These are phyloP conservation scores for Mesaphorura yosii DNA, from an alignment of 1,140 invertebrate species.

Conservation along the genomic window DNA sequence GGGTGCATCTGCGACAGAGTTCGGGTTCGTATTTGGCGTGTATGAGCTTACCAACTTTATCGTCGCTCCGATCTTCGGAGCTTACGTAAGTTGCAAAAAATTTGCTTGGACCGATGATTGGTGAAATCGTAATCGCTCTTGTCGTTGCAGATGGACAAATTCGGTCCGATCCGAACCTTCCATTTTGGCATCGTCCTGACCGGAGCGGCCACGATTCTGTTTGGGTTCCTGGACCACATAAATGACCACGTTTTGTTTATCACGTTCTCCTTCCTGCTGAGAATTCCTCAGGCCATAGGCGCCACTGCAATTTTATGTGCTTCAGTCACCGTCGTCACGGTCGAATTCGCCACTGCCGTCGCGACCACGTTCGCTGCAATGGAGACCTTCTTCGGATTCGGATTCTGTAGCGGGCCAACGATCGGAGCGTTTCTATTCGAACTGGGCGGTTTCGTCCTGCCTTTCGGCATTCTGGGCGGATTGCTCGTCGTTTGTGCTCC, in stretches of 20 bases:
- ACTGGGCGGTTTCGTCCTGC: constrained; percentile 47
- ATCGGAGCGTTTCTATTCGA: constrained; percentile 44
- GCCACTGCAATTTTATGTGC: constrained; percentile 77
- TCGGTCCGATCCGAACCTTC: constrained; percentile 75
- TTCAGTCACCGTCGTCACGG: constrained; percentile 82
- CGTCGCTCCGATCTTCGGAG: constrained; percentile 75
- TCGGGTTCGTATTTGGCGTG: constrained; percentile 81
- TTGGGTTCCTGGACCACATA: constrained; percentile 72
- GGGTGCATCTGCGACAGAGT: constrained; percentile 70
- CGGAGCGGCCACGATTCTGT: constrained; percentile 65
- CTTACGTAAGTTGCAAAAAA: constrained; percentile 48
- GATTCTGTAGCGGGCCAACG: constrained; percentile 43
- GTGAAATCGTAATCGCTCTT: neutral
- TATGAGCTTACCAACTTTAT: constrained; percentile 83
- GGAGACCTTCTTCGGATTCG: constrained; percentile 51
- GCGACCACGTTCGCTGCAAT: constrained; percentile 67
- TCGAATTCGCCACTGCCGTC: constrained; percentile 80
- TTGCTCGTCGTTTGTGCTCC: constrained; percentile 40
- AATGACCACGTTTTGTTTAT: constrained; percentile 70
- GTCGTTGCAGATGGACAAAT: constrained; percentile 50
- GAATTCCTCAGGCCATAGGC: constrained; percentile 65
- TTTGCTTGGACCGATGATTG: constrained; percentile 5
- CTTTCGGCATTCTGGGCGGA: constrained; percentile 47
- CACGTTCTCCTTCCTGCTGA: constrained; percentile 66
- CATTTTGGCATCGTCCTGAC: constrained; percentile 75